These are phyloP conservation scores for Oophaga sylvatica DNA, from an alignment of 2,797 vertebrate genomes.

Conservation along the genomic window DNA sequence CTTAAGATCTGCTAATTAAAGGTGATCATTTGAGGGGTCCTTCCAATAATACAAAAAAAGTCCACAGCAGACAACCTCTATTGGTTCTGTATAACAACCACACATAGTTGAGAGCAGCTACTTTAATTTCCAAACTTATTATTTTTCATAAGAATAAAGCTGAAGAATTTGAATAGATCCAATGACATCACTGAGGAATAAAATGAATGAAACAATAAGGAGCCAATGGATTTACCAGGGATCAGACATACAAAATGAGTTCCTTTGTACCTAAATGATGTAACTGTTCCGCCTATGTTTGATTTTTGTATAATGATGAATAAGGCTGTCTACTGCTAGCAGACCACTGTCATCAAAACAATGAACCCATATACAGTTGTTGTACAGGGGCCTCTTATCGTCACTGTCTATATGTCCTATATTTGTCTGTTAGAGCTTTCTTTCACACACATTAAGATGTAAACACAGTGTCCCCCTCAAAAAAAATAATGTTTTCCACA, in stretches of 20 bases:
- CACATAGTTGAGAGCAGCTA: background rate
- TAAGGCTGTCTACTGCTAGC: too few species aligned
- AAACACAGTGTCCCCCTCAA: too few species aligned
- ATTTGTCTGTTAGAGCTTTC: too few species aligned
- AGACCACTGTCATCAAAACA: too few species aligned
- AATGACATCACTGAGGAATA: background rate
- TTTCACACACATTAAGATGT: too few species aligned
- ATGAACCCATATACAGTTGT: too few species aligned
- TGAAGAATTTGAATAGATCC: background rate
- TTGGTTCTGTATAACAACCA: background rate
- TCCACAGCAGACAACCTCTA: background rate
- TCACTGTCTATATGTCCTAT: too few species aligned
- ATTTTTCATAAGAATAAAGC: background rate
- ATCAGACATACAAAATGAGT: background rate
- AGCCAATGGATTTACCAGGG: slow-evolving; percentile 1
- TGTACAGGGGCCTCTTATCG: too few species aligned
- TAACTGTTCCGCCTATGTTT: background rate
- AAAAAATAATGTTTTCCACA: too few species aligned
- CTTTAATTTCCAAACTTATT: background rate
- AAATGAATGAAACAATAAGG: background rate
- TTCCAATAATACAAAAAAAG: background rate
- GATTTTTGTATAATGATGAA: too few species aligned
- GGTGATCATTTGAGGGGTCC: background rate
- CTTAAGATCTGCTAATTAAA: background rate
- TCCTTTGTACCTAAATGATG: background rate